Evolutionary conservation across 1,140 invertebrate species (phyloP), one percentile per base, ranked within the genome.

Genomic region (Steinernema khuongi): DNA sequence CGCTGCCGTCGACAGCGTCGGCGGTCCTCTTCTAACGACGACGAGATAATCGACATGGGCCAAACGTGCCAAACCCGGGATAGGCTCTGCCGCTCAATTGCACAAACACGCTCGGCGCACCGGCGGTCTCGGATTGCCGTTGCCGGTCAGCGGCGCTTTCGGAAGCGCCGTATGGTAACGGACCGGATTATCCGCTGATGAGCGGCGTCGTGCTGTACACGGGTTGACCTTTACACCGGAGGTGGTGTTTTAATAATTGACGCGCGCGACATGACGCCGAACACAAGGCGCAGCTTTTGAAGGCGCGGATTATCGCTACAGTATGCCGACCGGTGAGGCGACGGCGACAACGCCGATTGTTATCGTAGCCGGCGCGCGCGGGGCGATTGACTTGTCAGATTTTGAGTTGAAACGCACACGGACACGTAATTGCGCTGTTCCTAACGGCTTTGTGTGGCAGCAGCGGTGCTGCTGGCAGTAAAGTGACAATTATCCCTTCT

Each of bases 401-500:
- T 60, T 60, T 60, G 50, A 60, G 50, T 60, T 60, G 50, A 60
- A 60, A 60, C 50, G 50, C 50, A 60, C 50, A 60, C 50, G n/a
- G 36, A 22, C 50, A 22, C 50, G 50, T 60, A 60, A 60, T 60
- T 60, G 50, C 50, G 50, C 50, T 60, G 50, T 60, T 60, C 50
- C 50, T 60, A 60, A 60, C 50, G 50, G 50, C 50, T 60, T 60
- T 60, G 50, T 60, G 50, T 60, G 36, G n/a, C n/a, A n/a, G n/a
- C n/a, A n/a, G n/a, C n/a, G n/a, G n/a, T n/a, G n/a, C n/a, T 41
- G 36, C 7, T 41, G 50, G 50, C 50, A 60, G 50, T 60, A 60
- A 60, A 60, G 50, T 60, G 50, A 60, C 50, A 60, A 60, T 60
- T 60, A 60, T 60, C 50, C 50, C 50, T 60, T 60, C 50, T 60